Percentiles rank a stretch among this genome's conserved stretches.
Evolutionary conservation across 2,888 invertebrate species (phyloP).

Genomic region (Thecocarcelia acutangulata): DNA sequence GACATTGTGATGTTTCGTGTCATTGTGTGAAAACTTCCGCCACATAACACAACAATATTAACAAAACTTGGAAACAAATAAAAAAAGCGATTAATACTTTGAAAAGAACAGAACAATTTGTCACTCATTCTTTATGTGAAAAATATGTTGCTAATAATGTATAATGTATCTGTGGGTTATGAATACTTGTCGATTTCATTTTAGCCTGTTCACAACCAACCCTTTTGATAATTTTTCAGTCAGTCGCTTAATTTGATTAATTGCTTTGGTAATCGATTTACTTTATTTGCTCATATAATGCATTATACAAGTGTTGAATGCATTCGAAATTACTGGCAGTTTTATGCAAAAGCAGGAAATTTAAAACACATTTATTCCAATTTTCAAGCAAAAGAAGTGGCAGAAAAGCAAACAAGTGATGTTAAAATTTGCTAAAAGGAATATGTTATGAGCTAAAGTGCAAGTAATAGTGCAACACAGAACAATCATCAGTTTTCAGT

Average conservation of each 20-base stretch:
- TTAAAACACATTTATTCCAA: not conserved
- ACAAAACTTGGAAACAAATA: no score
- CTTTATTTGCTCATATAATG: not conserved
- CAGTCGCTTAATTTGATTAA: constrained; percentile 31
- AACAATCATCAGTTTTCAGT: no score
- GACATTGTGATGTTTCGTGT: no score
- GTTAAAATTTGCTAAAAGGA: not conserved
- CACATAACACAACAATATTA: no score
- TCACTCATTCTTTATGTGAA: no score
- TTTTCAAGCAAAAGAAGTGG: not conserved
- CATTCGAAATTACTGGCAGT: not conserved
- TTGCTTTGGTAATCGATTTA: constrained; percentile 7
- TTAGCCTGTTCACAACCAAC: not conserved
- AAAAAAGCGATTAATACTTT: no score
- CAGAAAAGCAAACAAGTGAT: not conserved
- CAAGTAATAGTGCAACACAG: no score
- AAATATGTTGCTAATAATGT: not conserved
- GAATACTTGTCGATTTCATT: not conserved
- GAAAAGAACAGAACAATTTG: no score
- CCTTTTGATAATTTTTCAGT: constrained; percentile 28
- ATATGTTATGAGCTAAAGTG: no score
- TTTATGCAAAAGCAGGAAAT: constrained; percentile 15
- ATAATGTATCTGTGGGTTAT: not conserved
- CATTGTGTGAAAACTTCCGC: no score
- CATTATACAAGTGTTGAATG: constrained; percentile 4